A percentile compares a stretch with the other conserved stretches of the same genome.
Conservation (phyloP, 2,888 invertebrate species). For the Rhamnusium bicolor region DNA sequence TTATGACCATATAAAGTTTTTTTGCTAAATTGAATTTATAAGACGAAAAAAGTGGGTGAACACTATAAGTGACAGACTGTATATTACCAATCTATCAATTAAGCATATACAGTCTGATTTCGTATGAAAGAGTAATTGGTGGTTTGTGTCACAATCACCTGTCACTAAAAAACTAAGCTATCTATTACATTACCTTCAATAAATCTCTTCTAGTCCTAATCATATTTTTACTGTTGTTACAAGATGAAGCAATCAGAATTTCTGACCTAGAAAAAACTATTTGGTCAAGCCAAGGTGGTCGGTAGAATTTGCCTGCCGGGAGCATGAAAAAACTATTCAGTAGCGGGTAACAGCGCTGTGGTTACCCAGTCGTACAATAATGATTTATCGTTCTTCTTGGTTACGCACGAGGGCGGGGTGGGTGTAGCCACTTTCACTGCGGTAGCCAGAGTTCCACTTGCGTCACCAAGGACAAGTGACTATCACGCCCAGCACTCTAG, state of each 20-base stretch:
- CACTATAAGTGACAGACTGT: too few relatives aligned
- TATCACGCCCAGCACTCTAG: constrained; percentile 53
- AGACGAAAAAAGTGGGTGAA: too few relatives aligned
- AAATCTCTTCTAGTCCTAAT: background rate
- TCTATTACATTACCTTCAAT: background rate
- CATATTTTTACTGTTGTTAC: background rate
- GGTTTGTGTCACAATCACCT: background rate
- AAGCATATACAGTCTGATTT: background rate
- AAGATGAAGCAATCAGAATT: background rate
- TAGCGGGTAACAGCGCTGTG: background rate
- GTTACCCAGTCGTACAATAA: constrained; percentile 4
- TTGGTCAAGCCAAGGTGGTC: background rate
- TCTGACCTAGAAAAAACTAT: background rate
- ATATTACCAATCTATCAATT: too few relatives aligned
- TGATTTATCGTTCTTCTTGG: background rate
- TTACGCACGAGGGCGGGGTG: constrained; percentile 63
- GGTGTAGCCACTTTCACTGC: constrained; percentile 65
- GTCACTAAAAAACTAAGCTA: background rate
- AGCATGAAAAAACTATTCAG: background rate
- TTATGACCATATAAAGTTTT: too few relatives aligned
- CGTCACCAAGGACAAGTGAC: constrained; percentile 62
- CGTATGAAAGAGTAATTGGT: background rate
- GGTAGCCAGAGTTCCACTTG: constrained; percentile 56
- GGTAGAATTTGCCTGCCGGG: background rate
- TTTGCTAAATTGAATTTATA: too few relatives aligned